Evolutionary conservation across 2,113 vertebrate species (phyloP), one percentile per base, ranked within the genome.

Genomic region (Thalassarche chlororhynchos): DNA sequence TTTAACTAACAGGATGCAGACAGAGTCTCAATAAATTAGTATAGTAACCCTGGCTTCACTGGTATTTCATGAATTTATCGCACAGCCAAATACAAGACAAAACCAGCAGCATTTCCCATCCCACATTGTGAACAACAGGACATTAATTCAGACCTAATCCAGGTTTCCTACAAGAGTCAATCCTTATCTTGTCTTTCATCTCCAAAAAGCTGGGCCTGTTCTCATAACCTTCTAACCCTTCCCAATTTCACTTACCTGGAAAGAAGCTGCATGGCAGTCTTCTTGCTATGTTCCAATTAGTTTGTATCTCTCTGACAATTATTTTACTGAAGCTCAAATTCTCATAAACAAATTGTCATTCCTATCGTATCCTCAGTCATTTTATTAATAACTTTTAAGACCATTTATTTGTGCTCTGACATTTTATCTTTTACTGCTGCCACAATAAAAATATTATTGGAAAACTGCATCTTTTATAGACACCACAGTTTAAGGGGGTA

Each of bases 241-340:
- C 29, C 25, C 34, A 28, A 8, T 84, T 79, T 85, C 66, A 69
- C 31, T 77, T 76, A 93, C 21, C 44, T 29, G 20, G 12, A 84
- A 94, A 61, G 87, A 90, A 83, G 40, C 28, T 57, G 31, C 52
- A 69, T 11, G 25, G 40, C 17, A 83, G 40, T 76, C 57, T 75
- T 71, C 72, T 64, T 89, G 10, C 34, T 47, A 9, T 61, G 8
- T 68, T 93, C 66, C 70, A 46, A 80, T 77, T 69, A 52, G n/a
- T 82, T 82, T 57, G 28, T 57, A 49, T 83, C 52, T 89, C 47
- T 84, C 23, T 71, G 36, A 15, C 36, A 76, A 76, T 57, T 96
- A 82, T 65, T 89, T 79, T 69, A 65, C 25, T 46, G 54, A 92
- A 92, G n/a, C 29, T 69, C 34, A 92, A 89, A 57, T 83, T 93